Evolutionary conservation across 2,797 vertebrate genomes (phyloP), one percentile per base, ranked within the genome.

Genomic region (Chelidonichthys spinosus): DNA sequence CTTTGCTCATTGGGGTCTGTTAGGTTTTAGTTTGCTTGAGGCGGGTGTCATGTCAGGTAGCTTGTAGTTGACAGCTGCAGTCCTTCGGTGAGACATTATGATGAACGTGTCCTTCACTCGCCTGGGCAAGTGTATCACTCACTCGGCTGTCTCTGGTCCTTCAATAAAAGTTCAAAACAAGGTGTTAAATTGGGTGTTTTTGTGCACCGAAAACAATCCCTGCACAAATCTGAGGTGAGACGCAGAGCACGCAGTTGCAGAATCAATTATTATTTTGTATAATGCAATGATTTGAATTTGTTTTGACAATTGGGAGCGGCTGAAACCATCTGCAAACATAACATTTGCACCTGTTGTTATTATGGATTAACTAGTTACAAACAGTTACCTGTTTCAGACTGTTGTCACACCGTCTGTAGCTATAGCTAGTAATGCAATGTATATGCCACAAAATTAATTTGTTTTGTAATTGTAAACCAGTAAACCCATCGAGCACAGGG

Each of bases 61-160:
- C 37, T 17, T 64, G 44, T 36, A 32, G 37, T 40, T 63, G 69
- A 58, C 66, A 69, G 66, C 18, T 53, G 54, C 42, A 72, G 60
- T 39, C 52, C 17, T 50, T 63, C 53, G 59, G 11, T 44, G n/a
- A 69, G 32, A 69, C 56, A 42, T 40, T 33, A 39, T 36, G 50
- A 68, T 49, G 4, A 64, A 63, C 10, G 7, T 58, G 60, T 58
- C 39, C 32, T 44, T 13, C n/a, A 50, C 11, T 35, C 63, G 63
- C 36, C 32, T 53, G 37, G 39, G 65, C 17, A 46, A 64, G 49
- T 43, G 60, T 32, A 17, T 36, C 46, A 0, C 37, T 61, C 46
- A 36, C 47, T 35, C 1, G 0, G 17, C 42, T 50, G 69, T 49
- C 33, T 43, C 11, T 10, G 11, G 17, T 37, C 8, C 32, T 63